These are phyloP conservation scores for Tamandua tetradactyla DNA, from an alignment of 2,797 vertebrate genomes.

Conservation along the genomic window DNA sequence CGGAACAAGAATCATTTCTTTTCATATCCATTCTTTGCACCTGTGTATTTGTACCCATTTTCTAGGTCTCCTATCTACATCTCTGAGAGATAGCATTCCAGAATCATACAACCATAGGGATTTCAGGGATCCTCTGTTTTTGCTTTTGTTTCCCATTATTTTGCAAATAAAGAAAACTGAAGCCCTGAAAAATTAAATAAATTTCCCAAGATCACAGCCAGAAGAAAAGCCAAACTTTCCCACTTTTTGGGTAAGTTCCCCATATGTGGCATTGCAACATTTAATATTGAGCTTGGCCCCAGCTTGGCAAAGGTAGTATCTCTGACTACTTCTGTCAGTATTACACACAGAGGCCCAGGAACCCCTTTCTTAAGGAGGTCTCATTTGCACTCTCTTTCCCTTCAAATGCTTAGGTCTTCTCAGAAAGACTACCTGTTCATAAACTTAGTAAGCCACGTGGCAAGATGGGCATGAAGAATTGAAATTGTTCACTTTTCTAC, in stretches of 20 bases:
- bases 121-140: not conserved
- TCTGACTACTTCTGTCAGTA: not conserved
- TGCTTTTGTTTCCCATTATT: not conserved
- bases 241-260: not conserved
- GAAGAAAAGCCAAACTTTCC: not conserved
- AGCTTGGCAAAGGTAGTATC: not conserved
- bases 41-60: not conserved
- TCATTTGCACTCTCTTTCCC: not conserved
- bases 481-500: slow-evolving; percentile 2
- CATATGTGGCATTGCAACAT: not conserved
- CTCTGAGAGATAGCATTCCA: not conserved
- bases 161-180: not conserved
- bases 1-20: not conserved
- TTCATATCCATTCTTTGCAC: not conserved
- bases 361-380: not conserved
- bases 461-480: not conserved
- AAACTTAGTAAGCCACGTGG: not conserved
- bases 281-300: not conserved
- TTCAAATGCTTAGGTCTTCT: not conserved
- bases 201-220: not conserved
- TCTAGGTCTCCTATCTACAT: not conserved
- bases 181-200: not conserved
- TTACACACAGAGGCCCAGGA: not conserved
- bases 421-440: not conserved
- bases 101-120: not conserved